Base-by-base conservation (phyloP, 2,797 vertebrate genomes). In the Nyctalus aviator region DNA sequence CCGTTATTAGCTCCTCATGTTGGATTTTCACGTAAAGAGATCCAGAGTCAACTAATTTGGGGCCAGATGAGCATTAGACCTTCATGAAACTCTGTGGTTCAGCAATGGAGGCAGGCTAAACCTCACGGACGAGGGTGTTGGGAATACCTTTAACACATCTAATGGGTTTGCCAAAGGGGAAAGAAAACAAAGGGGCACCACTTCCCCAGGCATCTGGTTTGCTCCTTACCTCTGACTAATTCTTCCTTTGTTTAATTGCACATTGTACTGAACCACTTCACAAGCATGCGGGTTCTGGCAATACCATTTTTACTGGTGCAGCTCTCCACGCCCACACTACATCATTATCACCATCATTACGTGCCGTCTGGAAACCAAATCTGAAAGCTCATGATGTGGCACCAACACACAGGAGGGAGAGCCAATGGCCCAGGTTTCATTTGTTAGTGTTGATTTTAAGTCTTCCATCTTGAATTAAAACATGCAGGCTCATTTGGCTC, bases 241-340 rank as follows among this genome's bases (percentile, higher is more conserved):
- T 88, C 97, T 98, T 97, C 98, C 97, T 98, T 76, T 96, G 95
- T 97, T 97, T 97, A 96, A 97, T 77, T 92, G 96, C 71, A 85
- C 95, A 95, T 95, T 96, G 96, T 97, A 77, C 96, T 94, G 62
- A 96, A 44, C 91, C 94, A 93, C 77, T 97, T 96, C 93, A 46
- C 96, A 95, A 93, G 44, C 89, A 5, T 18, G 44, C 88, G 77
- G 94, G 91, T 81, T 95, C 94, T 96, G 95, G 66, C 93, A 83
- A 95, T 91, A 94, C 14, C 78, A 2, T 92, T 79, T 73, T 2
- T 79, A 90, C 68, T 93, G 94, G 85, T 64, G 93, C 96, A 75
- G 95, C 62, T 85, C 55, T 94, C 94, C 96, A 93, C 94, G 0
- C 96, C 96, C 97, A 96, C 84, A 76, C 93, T 81, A 50, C 87